Base-by-base conservation (phyloP, 2,888 invertebrate species). In the Rhimphoctona megacephalus region DNA sequence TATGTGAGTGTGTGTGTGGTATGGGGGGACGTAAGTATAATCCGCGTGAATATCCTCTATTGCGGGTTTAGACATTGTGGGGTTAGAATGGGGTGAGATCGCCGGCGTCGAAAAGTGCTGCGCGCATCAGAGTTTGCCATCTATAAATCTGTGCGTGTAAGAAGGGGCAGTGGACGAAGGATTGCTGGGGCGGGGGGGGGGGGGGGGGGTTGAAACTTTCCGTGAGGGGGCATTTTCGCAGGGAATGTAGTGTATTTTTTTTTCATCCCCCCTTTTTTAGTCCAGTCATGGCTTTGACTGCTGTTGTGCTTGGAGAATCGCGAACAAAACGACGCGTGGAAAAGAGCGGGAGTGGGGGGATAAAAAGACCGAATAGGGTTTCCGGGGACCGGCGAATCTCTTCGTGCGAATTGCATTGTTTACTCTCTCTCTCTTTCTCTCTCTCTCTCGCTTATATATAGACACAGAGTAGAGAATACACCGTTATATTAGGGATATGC, bases 1-100 rank as follows among this genome's bases (percentile, higher is more conserved):
- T n/a, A n/a, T 17, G 36, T 36, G 36, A 7, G 36, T 36, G 36
- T 17, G 36, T n/a, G 36, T 11, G 36, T n/a, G 66, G 36, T 33
- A 36, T 7, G 36, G 66, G 66, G n/a, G n/a, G 66, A 66, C n/a
- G 66, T n/a, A 36, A 43, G 49, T 25, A 72, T 85, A 86, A 86
- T 86, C 86, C 83, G 86, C 86, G 86, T 83, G 86, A 86, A 86
- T 86, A 86, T 86, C 86, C 86, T 33, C 66, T 76, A 83, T 86
- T 83, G 86, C 83, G 81, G 85, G 70, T 54, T 57, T 46, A 69
- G 57, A 69, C 54, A 64, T 14, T 67, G 25, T 33, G 46, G 36
- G 39, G 77, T 46, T 39, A 61, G 61, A 66, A 22, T 14, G 43
- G 67, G 4, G 39, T 8, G 43, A 61, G 73, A 33, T 61, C 17